A percentile compares a stretch with the other conserved stretches of the same genome.
Conservation (phyloP, 2,797 vertebrate species). For the Eremophila alpestris region DNA sequence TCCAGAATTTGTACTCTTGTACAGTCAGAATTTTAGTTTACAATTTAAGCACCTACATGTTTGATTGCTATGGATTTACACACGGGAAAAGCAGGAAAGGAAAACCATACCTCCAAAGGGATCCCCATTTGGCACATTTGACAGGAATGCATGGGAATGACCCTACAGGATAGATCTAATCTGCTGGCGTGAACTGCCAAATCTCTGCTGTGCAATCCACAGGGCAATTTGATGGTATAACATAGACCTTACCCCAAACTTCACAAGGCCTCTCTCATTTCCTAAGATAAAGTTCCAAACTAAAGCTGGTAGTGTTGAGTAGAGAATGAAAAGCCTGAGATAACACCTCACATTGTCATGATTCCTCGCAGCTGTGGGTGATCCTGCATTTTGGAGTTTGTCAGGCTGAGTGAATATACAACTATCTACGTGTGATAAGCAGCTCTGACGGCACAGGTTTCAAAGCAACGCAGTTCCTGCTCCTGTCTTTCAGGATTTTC, state of each 20-base stretch:
- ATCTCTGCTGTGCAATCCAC: neutral
- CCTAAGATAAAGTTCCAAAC: neutral
- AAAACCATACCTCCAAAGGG: neutral
- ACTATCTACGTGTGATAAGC: neutral
- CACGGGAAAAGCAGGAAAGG: neutral
- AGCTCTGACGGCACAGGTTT: neutral
- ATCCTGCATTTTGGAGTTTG: neutral
- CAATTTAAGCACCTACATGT: neutral
- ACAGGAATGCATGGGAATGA: neutral
- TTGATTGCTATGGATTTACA: neutral
- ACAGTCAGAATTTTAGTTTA: neutral
- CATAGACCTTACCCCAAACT: neutral
- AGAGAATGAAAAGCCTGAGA: neutral
- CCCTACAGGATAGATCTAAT: neutral
- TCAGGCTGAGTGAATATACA: neutral
- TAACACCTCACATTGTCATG: rapidly evolving
- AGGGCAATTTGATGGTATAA: neutral
- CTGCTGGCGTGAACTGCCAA: neutral
- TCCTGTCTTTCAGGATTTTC: neutral
- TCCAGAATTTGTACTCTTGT: neutral
- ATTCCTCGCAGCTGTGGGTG: neutral
- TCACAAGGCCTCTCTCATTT: neutral
- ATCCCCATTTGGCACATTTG: neutral
- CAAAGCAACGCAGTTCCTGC: neutral
- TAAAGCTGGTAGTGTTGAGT: neutral